Percentiles rank a stretch among this genome's conserved stretches.
These are phyloP conservation scores for Microhierax caerulescens DNA, from an alignment of 2,797 vertebrate genomes.

Conservation along the genomic window DNA sequence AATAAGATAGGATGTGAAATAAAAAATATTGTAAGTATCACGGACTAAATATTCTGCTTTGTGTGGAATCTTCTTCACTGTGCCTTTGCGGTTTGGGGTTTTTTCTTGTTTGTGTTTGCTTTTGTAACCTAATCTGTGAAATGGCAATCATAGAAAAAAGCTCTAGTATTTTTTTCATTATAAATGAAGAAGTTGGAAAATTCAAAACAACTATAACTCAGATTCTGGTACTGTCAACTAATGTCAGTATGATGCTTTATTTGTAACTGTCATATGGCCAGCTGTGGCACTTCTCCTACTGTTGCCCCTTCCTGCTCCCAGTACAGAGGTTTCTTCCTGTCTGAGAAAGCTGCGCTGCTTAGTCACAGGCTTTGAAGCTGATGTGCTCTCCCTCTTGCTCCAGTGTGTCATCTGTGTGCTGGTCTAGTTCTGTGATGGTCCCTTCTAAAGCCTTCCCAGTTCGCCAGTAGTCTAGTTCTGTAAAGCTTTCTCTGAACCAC, in stretches of 20 bases:
- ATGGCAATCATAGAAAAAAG: neutral
- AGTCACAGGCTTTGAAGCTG: neutral
- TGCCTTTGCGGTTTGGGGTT: neutral
- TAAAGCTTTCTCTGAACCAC: slow-evolving; percentile 1
- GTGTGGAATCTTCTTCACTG: neutral
- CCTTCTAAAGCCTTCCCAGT: slow-evolving; percentile 66
- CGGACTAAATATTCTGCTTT: neutral
- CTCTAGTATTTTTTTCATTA: neutral
- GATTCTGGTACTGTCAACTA: neutral
- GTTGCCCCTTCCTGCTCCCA: neutral
- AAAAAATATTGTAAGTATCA: neutral
- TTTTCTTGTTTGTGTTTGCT: neutral
- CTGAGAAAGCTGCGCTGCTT: neutral
- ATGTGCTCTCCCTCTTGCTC: slow-evolving; percentile 8
- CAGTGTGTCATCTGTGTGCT: slow-evolving; percentile 63
- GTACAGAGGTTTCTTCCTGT: slow-evolving; percentile 30
- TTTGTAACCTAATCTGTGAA: neutral
- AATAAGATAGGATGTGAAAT: neutral
- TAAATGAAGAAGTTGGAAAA: neutral
- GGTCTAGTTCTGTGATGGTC: slow-evolving; percentile 80
- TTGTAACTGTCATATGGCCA: neutral
- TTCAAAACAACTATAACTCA: neutral
- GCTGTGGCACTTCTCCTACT: neutral
- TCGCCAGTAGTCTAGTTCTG: neutral
- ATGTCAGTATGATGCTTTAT: neutral